These are phyloP conservation scores for Oxycera nigricornis DNA, from an alignment of 2,888 invertebrate genomes.

Conservation along the genomic window DNA sequence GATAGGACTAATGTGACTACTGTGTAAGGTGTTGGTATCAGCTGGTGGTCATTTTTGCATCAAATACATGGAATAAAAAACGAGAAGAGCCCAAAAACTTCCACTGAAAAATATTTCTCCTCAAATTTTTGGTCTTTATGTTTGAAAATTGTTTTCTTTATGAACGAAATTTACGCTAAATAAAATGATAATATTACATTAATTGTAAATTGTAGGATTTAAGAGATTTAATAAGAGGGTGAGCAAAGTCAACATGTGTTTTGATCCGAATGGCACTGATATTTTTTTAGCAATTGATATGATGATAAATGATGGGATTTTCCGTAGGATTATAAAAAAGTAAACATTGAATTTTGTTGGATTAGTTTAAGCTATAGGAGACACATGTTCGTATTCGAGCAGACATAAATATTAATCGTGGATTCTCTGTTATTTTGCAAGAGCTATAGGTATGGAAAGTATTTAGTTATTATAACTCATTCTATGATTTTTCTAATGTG, in stretches of 20 bases:
- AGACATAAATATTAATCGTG: no score
- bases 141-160: no score
- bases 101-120: no score
- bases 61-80: conserved; percentile 18
- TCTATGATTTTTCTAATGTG: no score
- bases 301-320: conserved; percentile 35
- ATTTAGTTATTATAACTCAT: no score
- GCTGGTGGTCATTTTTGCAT: conserved; percentile 32
- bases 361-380: neutral
- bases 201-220: no score
- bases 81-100: no score
- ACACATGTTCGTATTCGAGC: conserved; percentile 35
- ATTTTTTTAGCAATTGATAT: conserved; percentile 33
- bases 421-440: no score
- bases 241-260: conserved; percentile 10
- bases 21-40: neutral
- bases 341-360: conserved; percentile 15
- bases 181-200: no score
- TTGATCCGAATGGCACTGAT: neutral
- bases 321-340: conserved; percentile 27
- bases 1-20: neutral
- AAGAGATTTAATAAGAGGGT: conserved; percentile 3
- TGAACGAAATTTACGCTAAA: no score
- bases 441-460: no score
- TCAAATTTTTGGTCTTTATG: no score